These are phyloP conservation scores for Atta cephalotes DNA, from an alignment of 1,140 invertebrate genomes.

Conservation along the genomic window DNA sequence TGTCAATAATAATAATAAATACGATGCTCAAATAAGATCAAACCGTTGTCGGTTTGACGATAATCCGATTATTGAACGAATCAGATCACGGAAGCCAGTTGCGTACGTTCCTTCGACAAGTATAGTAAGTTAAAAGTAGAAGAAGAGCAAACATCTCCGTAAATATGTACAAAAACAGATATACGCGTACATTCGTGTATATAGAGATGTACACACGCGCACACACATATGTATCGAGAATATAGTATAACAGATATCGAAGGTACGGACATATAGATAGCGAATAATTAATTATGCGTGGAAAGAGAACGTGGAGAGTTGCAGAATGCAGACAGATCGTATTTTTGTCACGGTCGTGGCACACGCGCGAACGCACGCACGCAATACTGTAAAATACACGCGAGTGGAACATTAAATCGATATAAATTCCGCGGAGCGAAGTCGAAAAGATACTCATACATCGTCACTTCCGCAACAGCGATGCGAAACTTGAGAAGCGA, in stretches of 20 bases:
- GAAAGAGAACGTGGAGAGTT: conserved; percentile 64
- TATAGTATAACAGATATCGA: conserved; percentile 65
- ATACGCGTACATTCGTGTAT: conserved; percentile 65
- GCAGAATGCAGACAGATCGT: conserved; percentile 42
- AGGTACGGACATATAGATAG: conserved; percentile 59
- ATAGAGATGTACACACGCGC: conserved; percentile 62
- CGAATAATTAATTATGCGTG: conserved; percentile 72
- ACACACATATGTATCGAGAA: conserved; percentile 64
- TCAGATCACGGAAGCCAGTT: conserved; percentile 48
- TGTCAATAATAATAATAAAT: conserved; percentile 8
- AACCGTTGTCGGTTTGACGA: not conserved
- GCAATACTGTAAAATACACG: conserved; percentile 15
- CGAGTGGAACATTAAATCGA: not conserved
- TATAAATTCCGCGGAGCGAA: not conserved
- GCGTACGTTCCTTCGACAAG: conserved; percentile 73
- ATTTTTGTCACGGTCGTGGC: conserved; percentile 39
- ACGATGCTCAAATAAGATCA: not conserved
- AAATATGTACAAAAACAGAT: conserved; percentile 35
- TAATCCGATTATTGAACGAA: not conserved
- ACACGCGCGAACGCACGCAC: conserved; percentile 60
- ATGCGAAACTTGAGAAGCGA: not conserved
- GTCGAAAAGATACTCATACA: not conserved
- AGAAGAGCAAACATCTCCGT: conserved; percentile 59
- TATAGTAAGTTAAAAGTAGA: conserved; percentile 60
- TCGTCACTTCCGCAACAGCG: conserved; percentile 15